These are phyloP conservation scores for Corythaeola cristata DNA, from an alignment of 2,113 vertebrate species.

Conservation along the genomic window DNA sequence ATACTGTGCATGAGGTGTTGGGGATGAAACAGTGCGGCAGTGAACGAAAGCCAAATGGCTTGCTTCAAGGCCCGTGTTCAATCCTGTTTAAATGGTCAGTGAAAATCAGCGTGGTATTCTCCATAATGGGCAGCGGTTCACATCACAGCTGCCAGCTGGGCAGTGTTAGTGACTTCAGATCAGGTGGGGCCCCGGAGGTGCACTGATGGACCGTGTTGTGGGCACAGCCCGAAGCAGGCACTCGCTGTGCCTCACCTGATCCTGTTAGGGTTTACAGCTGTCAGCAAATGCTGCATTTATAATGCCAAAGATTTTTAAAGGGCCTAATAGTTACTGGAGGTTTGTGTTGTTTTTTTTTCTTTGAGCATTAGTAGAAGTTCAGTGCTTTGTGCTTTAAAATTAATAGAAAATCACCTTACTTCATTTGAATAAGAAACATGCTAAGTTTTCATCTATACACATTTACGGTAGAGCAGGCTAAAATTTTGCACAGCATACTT, in stretches of 20 bases:
- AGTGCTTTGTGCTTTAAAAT: neutral
- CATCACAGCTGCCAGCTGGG: neutral
- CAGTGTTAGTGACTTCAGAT: neutral
- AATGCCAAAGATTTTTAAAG: neutral
- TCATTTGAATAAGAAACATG: neutral
- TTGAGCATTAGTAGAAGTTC: neutral
- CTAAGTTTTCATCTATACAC: neutral
- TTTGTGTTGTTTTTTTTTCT: neutral
- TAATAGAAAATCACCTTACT: neutral
- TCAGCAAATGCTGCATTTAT: neutral
- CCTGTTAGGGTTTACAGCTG: neutral
- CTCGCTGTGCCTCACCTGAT: neutral
- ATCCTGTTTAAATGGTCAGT: neutral
- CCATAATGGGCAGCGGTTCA: neutral
- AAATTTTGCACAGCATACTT: neutral
- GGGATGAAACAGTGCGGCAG: neutral
- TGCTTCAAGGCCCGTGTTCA: neutral
- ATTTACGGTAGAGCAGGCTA: neutral
- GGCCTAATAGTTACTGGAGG: neutral
- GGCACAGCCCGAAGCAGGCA: neutral
- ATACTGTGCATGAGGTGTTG: neutral
- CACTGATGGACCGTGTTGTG: no score
- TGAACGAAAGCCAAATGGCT: neutral
- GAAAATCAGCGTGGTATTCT: neutral
- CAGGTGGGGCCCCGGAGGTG: neutral